These are phyloP conservation scores for Reticulitermes speratus DNA, from an alignment of 1,140 invertebrate species.

Conservation along the genomic window DNA sequence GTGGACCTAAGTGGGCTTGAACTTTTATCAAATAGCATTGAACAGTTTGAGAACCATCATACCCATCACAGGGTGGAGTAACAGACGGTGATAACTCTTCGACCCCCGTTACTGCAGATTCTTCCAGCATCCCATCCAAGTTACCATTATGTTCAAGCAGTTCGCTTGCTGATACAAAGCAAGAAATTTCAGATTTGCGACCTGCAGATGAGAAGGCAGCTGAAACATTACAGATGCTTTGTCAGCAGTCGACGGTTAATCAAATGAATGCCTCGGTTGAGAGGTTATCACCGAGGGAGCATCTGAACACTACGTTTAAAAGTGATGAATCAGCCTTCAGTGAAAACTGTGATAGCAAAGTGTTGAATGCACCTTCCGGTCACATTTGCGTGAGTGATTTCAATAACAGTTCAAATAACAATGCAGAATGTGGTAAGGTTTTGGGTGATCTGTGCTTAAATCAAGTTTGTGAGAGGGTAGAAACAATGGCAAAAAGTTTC, in stretches of 20 bases:
- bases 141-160: neutral
- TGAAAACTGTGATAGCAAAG: slow-evolving; percentile 28
- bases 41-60: slow-evolving; percentile 58
- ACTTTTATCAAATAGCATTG: slow-evolving; percentile 77
- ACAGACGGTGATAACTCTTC: neutral
- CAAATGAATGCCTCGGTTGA: neutral
- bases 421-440: neutral
- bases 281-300: neutral
- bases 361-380: neutral
- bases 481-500: neutral
- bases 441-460: neutral
- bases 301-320: neutral
- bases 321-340: neutral
- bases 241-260: slow-evolving; percentile 12
- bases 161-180: neutral
- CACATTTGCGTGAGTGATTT: neutral
- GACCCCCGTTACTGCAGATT: neutral
- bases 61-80: neutral
- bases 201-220: slow-evolving; percentile 31
- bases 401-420: neutral
- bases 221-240: slow-evolving; percentile 30
- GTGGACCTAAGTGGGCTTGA: slow-evolving; percentile 77
- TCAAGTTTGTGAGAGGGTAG: neutral
- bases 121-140: neutral
- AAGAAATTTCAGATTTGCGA: neutral